Evolutionary conservation across 2,113 vertebrate genomes (phyloP), one percentile per base, ranked within the genome.

Genomic region (Tursiops truncatus): DNA sequence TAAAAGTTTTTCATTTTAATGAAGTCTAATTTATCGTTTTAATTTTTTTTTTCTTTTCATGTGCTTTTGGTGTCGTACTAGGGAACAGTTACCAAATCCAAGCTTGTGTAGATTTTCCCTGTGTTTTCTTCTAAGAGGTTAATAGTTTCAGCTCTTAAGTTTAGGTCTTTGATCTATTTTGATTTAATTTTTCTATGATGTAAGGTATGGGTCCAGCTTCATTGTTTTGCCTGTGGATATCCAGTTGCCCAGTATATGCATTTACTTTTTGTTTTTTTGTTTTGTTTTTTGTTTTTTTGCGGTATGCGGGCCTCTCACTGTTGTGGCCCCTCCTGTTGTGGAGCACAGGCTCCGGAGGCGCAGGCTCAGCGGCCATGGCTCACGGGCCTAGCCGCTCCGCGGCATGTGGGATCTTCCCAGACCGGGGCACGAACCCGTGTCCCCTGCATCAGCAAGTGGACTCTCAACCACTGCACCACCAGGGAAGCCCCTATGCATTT

Each of bases 31-130:
- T 62, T 38, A 62, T 38, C 21, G 18, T 94, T 18, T 73, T 62
- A 73, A 53, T 89, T 36, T 94, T 18, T 50, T 50, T 83, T 63
- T 89, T 36, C 33, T 81, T 60, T 88, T 25, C 15, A 6, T 41
- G 4, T 83, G 14, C 10, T 76, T 47, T 87, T 41, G 26, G 15
- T 41, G 8, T 68, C 23, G 2, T 73, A 56, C 81, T 89, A 82
- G 71, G 53, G 67, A 92, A 77, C 58, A 68, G 25, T 56, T 88
- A 62, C 50, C 41, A 88, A 88, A 25, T 91, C 58, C n/a, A 91
- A 44, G 67, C 28, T 58, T 11, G 1, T 14, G 1, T 47, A 92
- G 76, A 62, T 62, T 92, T 50, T 36, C 20, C n/a, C 23, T 10
- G 1, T 60, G 60, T 58, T 62, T 83, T 63, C 44, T 82, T 56